Evolutionary conservation across 2,888 invertebrate genomes (phyloP).

Genomic region (Melipona beecheii): DNA sequence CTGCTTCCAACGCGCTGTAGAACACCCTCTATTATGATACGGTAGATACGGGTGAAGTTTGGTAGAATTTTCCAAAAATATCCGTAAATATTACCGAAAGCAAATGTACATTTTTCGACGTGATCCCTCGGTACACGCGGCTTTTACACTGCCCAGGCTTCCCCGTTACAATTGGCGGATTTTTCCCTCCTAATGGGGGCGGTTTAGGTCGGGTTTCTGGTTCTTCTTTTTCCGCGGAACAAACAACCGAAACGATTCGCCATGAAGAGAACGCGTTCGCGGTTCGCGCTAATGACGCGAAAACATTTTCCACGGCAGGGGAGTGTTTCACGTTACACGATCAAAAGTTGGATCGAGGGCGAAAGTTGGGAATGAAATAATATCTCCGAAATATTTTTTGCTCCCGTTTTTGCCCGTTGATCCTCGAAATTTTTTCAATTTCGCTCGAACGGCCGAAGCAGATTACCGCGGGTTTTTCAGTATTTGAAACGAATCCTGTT

Average conservation of each 20-base stretch:
- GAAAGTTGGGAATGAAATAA: neutral
- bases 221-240: neutral
- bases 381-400: conserved; percentile 6
- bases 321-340: conserved; percentile 12
- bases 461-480: conserved; percentile 18
- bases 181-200: neutral
- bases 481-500: neutral
- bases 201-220: neutral
- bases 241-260: neutral
- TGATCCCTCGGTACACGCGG: too few species aligned
- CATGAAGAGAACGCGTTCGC: conserved; percentile 3
- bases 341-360: neutral
- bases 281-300: neutral
- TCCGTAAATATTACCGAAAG: too few species aligned
- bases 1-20: too few species aligned
- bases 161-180: neutral
- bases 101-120: too few species aligned
- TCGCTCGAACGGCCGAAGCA: neutral
- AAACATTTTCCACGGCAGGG: neutral
- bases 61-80: too few species aligned
- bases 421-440: conserved; percentile 16
- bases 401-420: neutral
- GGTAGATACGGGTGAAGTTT: too few species aligned
- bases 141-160: neutral
- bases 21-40: too few species aligned